Conservation (phyloP, 2,797 vertebrate genomes). For the Eulemur mongoz region DNA sequence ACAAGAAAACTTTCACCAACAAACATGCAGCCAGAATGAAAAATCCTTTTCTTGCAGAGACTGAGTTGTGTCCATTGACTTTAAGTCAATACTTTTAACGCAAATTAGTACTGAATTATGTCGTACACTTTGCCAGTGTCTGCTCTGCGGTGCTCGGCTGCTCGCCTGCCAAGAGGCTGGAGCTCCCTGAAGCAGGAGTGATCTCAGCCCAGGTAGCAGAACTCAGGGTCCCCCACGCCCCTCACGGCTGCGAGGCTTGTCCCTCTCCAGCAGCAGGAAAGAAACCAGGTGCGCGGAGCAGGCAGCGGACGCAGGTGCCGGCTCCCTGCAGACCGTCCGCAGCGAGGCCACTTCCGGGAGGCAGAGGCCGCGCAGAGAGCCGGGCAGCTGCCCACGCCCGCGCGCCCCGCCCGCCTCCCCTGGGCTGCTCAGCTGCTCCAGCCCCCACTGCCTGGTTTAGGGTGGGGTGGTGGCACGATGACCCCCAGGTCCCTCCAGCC, state of each 20-base stretch:
- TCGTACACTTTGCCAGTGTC: background rate
- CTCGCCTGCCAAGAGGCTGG: background rate
- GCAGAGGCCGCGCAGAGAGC: too few relatives aligned
- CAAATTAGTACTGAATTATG: background rate
- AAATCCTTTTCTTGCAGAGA: background rate
- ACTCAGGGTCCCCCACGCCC: too few relatives aligned
- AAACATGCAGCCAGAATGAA: background rate
- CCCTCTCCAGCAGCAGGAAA: background rate
- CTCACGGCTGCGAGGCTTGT: too few relatives aligned
- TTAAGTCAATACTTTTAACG: background rate
- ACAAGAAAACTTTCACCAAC: background rate
- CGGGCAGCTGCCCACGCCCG: too few relatives aligned
- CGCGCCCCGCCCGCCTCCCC: too few relatives aligned
- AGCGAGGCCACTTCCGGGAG: too few relatives aligned
- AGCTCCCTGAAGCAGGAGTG: fast-evolving
- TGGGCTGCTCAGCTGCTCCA: background rate
- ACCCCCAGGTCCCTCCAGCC: background rate
- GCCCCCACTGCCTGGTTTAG: background rate
- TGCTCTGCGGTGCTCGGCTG: background rate
- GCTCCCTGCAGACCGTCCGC: background rate
- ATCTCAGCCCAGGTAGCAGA: too few relatives aligned
- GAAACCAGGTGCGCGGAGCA: background rate
- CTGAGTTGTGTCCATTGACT: background rate
- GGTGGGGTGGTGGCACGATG: background rate
- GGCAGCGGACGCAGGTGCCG: background rate